Base-by-base conservation (phyloP, 2,797 vertebrate species). In the Bovichtus variegatus region DNA sequence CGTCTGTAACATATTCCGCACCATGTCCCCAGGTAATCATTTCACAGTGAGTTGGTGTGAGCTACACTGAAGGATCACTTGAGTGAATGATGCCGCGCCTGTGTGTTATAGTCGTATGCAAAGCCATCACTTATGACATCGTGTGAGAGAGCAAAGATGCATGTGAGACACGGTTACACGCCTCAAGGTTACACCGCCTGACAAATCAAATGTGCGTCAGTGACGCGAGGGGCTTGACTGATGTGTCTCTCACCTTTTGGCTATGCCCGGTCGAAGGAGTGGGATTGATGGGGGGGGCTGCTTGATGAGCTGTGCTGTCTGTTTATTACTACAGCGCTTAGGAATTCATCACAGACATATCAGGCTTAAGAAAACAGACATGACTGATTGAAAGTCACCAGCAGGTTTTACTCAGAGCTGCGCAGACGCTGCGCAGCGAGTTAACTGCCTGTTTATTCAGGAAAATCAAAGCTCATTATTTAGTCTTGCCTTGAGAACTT, bases 161-260 rank as follows among this genome's bases (percentile, higher is more conserved):
- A 87, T 86, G 89, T 71, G 85, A 85, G 84, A 51, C 81, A 74
- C 81, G 70, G 83, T 84, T 77, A 71, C 38, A 6, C 31, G 70
- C 85, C 87, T 90, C 91, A 92, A 94, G 94, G 92, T 94, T 90
- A 88, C 84, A 70, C 80, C 59, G 85, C 49, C 84, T 88, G 91
- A 94, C 91, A 92, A 89, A 94, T 92, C 83, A 88, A 87, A 93
- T 94, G 83, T 91, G 85, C 88, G 83, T 78, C 90, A 82, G 61
- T 71, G 82, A 90, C 77, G 75, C 69, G 62, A 85, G 81, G 36
- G 27, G 74, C 81, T 83, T 93, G 92, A 91, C 87, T 76, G 91
- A 94, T 90, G 91, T 49, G 79, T 88, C 85, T 87, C 84, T 88
- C 89, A 82, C 86, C 91, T 90, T 89, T 87, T 74, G 83, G 88